Conservation (phyloP, 2,888 invertebrate genomes). For the Vanessa cardui region DNA sequence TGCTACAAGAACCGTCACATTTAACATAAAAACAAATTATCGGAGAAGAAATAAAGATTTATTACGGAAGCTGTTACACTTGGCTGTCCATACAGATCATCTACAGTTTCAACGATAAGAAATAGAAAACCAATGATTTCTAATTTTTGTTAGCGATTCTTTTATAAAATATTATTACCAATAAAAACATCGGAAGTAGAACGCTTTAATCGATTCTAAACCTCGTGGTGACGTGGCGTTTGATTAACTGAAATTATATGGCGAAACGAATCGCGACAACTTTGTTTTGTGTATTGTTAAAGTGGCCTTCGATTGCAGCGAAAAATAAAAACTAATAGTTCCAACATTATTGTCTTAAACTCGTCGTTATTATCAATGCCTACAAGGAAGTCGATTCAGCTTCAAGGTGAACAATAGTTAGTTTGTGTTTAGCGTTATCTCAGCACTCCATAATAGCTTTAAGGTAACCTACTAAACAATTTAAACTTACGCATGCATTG, state of each 20-base stretch:
- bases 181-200: slow-evolving; percentile 79
- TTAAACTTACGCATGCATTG: slow-evolving; percentile 4
- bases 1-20: slow-evolving; percentile 62
- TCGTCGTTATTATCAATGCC: slow-evolving; percentile 73
- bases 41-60: slow-evolving; percentile 74
- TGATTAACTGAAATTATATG: slow-evolving; percentile 80
- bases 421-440: slow-evolving; percentile 44
- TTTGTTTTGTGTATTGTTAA: slow-evolving; percentile 78
- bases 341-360: slow-evolving; percentile 77
- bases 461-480: slow-evolving; percentile 5
- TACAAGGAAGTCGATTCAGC: slow-evolving; percentile 75
- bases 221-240: slow-evolving; percentile 75
- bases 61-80: slow-evolving; percentile 81
- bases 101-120: slow-evolving; percentile 68
- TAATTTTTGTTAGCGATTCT: slow-evolving; percentile 75
- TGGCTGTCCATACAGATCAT: slow-evolving; percentile 76
- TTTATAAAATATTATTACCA: slow-evolving; percentile 47
- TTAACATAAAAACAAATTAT: slow-evolving; percentile 77
- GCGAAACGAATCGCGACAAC: slow-evolving; percentile 74
- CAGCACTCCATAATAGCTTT: slow-evolving; percentile 3
- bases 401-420: slow-evolving; percentile 71
- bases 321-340: slow-evolving; percentile 79
- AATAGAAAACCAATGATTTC: slow-evolving; percentile 70
- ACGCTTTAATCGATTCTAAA: slow-evolving; percentile 79
- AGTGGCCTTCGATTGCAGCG: slow-evolving; percentile 68